Evolutionary conservation across 2,888 invertebrate genomes (phyloP), one percentile per base, ranked within the genome.

Genomic region (Scrobipalpa atriplicella): DNA sequence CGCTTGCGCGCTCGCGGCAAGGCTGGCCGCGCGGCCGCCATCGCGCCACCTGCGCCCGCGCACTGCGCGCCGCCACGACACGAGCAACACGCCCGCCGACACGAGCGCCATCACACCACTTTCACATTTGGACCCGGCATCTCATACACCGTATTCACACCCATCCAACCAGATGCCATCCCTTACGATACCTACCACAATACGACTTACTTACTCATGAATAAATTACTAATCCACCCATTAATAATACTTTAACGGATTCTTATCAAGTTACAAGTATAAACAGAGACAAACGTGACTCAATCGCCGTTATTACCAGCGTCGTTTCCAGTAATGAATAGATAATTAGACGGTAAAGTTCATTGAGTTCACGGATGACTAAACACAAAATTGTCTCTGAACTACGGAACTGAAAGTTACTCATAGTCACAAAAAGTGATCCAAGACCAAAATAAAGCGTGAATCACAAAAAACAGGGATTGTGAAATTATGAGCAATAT

Each of bases 1-100:
- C 90, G 80, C 78, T 83, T 87, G 86, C 83, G 86, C 86, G 88
- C 89, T 88, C 81, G 83, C 86, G 88, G 90, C 89, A 88, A 89
- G 88, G 89, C 88, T 83, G 79, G 76, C 67, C 66, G 70, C 72
- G 69, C 66, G 65, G 69, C 73, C 72, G 66, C 72, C 29, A 29
- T 29, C 29, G 29, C 63, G 47, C 60, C 70, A 62, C 70, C 47
- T 47, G 47, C 67, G 64, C 67, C 68, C 64, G 74, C 75, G 70
- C 71, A 69, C 29, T 5, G 47, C 71, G n/a, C 80, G 82, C 73
- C 76, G 76, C 78, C 86, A 82, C 84, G 58, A 11, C 56, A 73
- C 71, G 66, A 75, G 67, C 52, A 8, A 52, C 71, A 68, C 66
- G 63, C 67, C 73, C 43, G 43, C n/a, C 47, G 5, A 47, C 47